Evolutionary conservation across 1,140 invertebrate genomes (phyloP).

Genomic region (Drosophila subobscura): DNA sequence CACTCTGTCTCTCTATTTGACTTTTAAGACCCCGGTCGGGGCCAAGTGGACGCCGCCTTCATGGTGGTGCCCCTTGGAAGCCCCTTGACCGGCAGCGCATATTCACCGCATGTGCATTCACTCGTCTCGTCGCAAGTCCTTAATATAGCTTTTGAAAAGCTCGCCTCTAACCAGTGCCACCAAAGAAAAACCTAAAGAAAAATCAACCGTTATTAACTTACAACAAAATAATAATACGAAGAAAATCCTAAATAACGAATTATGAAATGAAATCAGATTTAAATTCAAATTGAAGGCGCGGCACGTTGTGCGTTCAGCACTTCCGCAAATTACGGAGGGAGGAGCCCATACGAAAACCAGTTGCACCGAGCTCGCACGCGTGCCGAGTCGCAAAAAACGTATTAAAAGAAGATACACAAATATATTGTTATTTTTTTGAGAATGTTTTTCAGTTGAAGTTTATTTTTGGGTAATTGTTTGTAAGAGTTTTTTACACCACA

Average conservation of each 20-base stretch:
- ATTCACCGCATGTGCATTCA: constrained; percentile 81
- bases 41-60: constrained; percentile 19
- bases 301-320: not conserved
- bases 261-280: constrained; percentile 23
- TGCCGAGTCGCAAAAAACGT: constrained; percentile 13
- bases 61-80: constrained; percentile 12
- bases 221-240: constrained; percentile 39
- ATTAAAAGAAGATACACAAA: constrained; percentile 14
- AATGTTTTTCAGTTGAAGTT: constrained; percentile 56
- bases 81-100: constrained; percentile 66
- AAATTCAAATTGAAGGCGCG: constrained; percentile 30
- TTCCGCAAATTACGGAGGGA: not conserved
- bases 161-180: constrained; percentile 80
- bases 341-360: constrained; percentile 1
- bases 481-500: constrained; percentile 62
- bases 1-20: constrained; percentile 63
- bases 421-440: constrained; percentile 60
- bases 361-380: constrained; percentile 12
- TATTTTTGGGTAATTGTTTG: constrained; percentile 75
- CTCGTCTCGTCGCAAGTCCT: constrained; percentile 76
- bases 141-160: constrained; percentile 81
- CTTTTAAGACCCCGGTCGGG: constrained; percentile 71
- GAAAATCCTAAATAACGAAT: constrained; percentile 23
- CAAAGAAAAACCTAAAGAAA: constrained; percentile 44
- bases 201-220: constrained; percentile 60